phyloP scores from a whole-genome alignment of 30 jellyfish, hydroid and myxozoan genomes.

The Aurelia coerulea region DNA sequence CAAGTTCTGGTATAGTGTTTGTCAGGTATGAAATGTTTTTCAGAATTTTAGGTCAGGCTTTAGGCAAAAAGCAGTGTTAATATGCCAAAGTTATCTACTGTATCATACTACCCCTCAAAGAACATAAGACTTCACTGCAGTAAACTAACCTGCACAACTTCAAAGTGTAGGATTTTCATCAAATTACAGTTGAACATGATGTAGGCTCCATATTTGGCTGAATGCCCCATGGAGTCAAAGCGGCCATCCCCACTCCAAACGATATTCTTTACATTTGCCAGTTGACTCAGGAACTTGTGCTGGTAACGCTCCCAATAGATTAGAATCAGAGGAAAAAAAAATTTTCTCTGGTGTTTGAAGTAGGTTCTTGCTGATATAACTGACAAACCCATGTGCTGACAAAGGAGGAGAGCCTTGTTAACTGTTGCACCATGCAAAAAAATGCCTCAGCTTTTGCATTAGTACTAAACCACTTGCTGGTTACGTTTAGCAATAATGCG shows the following conservation, averaged over 20 bases:
- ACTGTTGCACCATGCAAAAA: constrained; percentile 31
- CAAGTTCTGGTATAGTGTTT: too few species aligned
- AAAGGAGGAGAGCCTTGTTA: constrained; percentile 22
- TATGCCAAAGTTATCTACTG: too few species aligned
- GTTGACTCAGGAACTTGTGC: too few species aligned
- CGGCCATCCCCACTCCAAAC: constrained; percentile 69
- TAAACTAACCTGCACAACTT: constrained; percentile 30
- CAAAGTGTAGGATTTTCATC: constrained; percentile 17
- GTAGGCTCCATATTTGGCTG: constrained; percentile 48
- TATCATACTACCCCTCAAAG: too few species aligned
- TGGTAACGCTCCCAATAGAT: constrained; percentile 21
- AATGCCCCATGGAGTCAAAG: constrained; percentile 63
- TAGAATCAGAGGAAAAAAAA: constrained; percentile 32
- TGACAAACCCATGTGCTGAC: constrained; percentile 37
- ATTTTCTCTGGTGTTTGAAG: constrained; percentile 31
- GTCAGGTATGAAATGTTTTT: too few species aligned
- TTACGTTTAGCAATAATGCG: too few species aligned
- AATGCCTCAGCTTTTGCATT: background rate
- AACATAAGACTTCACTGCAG: too few species aligned
- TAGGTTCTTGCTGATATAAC: constrained; percentile 12
- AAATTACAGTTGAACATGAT: background rate
- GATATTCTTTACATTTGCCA: background rate
- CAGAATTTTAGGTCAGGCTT: too few species aligned
- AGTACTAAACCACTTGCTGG: too few species aligned
- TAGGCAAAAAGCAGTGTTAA: too few species aligned